Evolutionary conservation across 2,888 invertebrate genomes (phyloP).

Genomic region (Xanthorhoe spadicearia): DNA sequence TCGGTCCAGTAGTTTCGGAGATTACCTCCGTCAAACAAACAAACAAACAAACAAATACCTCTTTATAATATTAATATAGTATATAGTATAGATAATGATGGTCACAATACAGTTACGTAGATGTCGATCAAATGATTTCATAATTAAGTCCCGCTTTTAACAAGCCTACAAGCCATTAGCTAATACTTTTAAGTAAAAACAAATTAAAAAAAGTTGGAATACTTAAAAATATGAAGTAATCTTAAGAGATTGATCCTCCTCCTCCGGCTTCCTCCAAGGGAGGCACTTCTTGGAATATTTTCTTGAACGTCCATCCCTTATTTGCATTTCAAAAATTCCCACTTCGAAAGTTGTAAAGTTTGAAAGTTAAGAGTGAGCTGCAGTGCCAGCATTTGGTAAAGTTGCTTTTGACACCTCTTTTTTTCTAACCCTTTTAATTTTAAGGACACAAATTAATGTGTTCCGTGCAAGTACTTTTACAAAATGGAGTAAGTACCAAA

Average conservation of each 20-base stretch:
- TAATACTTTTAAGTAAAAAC: not conserved
- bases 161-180: too few relatives aligned
- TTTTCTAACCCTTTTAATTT: not conserved
- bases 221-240: not conserved
- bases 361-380: slow-evolving; percentile 31
- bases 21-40: too few relatives aligned
- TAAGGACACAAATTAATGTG: too few relatives aligned
- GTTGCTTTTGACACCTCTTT: slow-evolving; percentile 4
- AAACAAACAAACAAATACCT: too few relatives aligned
- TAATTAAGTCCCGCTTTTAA: too few relatives aligned
- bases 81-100: too few relatives aligned
- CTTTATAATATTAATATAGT: too few relatives aligned
- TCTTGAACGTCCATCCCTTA: slow-evolving; percentile 48
- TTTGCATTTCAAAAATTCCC: slow-evolving; percentile 62
- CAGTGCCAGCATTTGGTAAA: not conserved
- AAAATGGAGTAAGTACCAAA: too few relatives aligned
- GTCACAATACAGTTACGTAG: too few relatives aligned
- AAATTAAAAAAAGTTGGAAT: not conserved
- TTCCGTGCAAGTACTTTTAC: too few relatives aligned
- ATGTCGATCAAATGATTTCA: too few relatives aligned
- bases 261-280: not conserved
- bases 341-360: slow-evolving; percentile 50
- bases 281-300: slow-evolving; percentile 48
- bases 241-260: not conserved
- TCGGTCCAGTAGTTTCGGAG: too few relatives aligned